Evolutionary conservation across 2,797 vertebrate species (phyloP), one percentile per base, ranked within the genome.

Genomic region (Cuniculus paca): DNA sequence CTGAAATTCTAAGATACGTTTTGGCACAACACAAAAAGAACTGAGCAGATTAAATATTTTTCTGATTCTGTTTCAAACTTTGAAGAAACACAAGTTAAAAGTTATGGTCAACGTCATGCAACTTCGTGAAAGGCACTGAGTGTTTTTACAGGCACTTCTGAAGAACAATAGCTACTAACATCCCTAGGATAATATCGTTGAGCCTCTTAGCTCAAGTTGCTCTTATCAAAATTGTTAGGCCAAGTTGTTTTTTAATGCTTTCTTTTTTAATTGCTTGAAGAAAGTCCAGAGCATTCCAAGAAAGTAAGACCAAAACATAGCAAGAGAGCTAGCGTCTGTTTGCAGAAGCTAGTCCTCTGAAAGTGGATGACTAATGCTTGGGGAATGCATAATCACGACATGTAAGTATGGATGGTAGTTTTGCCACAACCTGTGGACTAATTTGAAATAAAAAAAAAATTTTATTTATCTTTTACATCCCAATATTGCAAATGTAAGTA

Each of bases 21-120:
- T 98, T 97, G 74, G 60, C 90, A 87, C 63, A 81, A 58, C 83
- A 97, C 87, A 79, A 93, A 97, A 97, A 70, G 42, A 96, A 87
- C 24, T 91, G 81, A 90, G 77, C 50, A 93, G 54, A 96, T 96
- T 70, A 94, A 93, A 93, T 97, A 82, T 93, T 96, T 95, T 96
- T 91, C 68, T 96, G 68, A 72, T 90, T 96, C 78, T 82, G 65
- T 95, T 95, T 93, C 94, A 91, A 96, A 88, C 94, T 96, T 87
- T 79, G 77, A 93, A 95, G 56, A 75, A 96, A 86, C 70, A 95
- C 45, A 80, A 94, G 91, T 94, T 96, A 82, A 96, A 94, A 95
- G 90, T 92, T 87, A 94, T 6, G 83, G 63, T 96, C 95, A 88
- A 92, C 95, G 54, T 42, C 79, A 56, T 2, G 79, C 39, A 87